phyloP scores from a whole-genome alignment of 2,797 vertebrate genomes.

The Stomatorhinus walkeri region DNA sequence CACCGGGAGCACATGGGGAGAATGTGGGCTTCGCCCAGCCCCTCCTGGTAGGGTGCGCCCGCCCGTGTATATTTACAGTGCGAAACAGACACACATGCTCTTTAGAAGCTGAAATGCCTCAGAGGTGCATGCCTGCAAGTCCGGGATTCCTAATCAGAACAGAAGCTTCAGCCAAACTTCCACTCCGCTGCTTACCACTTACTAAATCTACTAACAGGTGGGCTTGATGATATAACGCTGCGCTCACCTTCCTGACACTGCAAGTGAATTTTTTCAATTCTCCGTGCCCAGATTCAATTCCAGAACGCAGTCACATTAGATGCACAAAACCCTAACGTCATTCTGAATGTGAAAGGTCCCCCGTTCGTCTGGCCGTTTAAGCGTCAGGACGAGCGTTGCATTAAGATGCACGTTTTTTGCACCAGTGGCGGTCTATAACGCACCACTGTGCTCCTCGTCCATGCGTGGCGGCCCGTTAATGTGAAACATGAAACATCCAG shows the following conservation, averaged over 20 bases:
- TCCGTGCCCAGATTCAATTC: not conserved
- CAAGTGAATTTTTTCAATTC: not conserved
- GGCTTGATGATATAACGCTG: slow-evolving; percentile 24
- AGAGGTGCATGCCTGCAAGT: not conserved
- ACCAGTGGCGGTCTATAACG: not conserved
- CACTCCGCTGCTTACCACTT: not conserved
- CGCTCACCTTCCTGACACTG: slow-evolving; percentile 10
- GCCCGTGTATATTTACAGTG: not conserved
- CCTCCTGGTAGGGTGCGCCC: not conserved
- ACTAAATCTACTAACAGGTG: slow-evolving; percentile 35
- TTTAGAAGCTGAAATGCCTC: not conserved
- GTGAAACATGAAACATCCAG: not conserved
- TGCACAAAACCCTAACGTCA: not conserved
- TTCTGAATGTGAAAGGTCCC: not conserved
- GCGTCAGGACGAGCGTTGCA: slow-evolving; percentile 27
- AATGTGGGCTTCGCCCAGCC: not conserved
- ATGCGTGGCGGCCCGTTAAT: not conserved
- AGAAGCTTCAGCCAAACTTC: slow-evolving; percentile 9
- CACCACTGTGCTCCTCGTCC: not conserved
- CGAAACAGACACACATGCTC: slow-evolving; percentile 26
- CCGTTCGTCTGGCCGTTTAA: not conserved
- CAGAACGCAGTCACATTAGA: not conserved
- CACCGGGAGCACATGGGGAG: not conserved
- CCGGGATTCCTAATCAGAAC: not conserved
- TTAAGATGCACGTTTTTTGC: not conserved